Percentiles rank a stretch among this genome's conserved stretches.
These are phyloP conservation scores for Bergia puertoricense DNA, from an alignment of 92 coral and sea anemone species.

Conservation along the genomic window DNA sequence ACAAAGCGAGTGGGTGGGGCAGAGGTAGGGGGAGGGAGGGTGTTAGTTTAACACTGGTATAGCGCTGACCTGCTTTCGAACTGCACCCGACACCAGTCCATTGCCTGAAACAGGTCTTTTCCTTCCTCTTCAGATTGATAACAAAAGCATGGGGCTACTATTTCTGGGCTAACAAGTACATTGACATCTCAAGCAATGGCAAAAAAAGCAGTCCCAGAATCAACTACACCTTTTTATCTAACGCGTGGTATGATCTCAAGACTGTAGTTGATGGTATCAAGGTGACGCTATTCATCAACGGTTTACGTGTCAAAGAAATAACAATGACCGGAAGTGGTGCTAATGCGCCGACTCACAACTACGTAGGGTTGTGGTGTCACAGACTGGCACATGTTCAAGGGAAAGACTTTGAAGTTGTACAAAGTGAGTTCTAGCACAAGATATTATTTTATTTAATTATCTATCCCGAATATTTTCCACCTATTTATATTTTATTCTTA, in stretches of 20 bases:
- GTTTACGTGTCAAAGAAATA: constrained; percentile 30
- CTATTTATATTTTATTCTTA: too few relatives aligned
- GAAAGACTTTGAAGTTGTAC: constrained; percentile 29
- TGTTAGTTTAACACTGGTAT: too few relatives aligned
- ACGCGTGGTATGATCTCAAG: constrained; percentile 33
- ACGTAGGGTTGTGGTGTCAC: constrained; percentile 35
- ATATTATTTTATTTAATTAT: too few relatives aligned
- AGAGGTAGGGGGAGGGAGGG: too few relatives aligned
- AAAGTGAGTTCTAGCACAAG: neutral
- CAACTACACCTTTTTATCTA: constrained; percentile 19
- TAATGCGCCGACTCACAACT: constrained; percentile 30
- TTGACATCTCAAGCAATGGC: constrained; percentile 25
- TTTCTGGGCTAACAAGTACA: constrained; percentile 28
- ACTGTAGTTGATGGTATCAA: constrained; percentile 28
- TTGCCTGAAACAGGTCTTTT: neutral
- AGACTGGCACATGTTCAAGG: constrained; percentile 22
- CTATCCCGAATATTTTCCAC: too few relatives aligned
- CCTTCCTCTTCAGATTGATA: neutral
- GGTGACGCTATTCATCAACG: constrained; percentile 31
- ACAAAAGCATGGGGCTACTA: constrained; percentile 35
- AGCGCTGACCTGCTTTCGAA: too few relatives aligned
- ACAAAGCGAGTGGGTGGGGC: too few relatives aligned
- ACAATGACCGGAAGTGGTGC: constrained; percentile 12
- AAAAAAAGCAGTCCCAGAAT: constrained; percentile 7
- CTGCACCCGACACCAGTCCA: too few relatives aligned